Base-by-base conservation (phyloP, 1,140 invertebrate species). In the Drosophila aff. region DNA sequence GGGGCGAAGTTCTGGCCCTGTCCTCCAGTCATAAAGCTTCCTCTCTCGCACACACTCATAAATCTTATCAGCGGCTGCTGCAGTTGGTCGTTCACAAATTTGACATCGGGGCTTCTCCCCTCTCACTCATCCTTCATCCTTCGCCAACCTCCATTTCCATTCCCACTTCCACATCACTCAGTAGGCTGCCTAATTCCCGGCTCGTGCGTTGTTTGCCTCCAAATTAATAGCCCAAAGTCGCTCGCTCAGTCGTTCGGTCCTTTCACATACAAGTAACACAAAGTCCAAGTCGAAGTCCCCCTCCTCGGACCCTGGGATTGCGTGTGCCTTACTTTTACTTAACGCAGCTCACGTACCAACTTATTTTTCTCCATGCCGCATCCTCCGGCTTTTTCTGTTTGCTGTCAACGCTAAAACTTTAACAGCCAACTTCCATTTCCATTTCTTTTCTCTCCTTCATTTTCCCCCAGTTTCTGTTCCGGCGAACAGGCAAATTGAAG, bases 41-140 rank as follows among this genome's bases (percentile, higher is more conserved):
- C 52, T 23, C 41, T 60, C 82, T n/a, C 57, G 10, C 26, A 26
- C 60, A 33, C 43, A 47, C 79, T 82, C 79, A 86, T 86, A 86
- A 86, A 86, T 86, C 83, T 86, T 86, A 78, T 80, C 83, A 87
- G 74, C 83, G 72, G 73, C 73, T 89, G 50, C 50, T 52, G 81
- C 83, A 87, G 71, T 86, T 82, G 77, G 76, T 83, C 83, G 77
- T 80, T 83, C 83, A 86, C 82, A 86, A 85, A 82, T 87, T 87
- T 80, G 44, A 78, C 74, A 78, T 77, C 71, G 50, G 28, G 55
- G 44, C 43, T 50, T 63, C 28, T 31, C 47, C n/a, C 13, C 13
- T 11, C 55, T 18, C 13, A 2, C 11, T 50, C 10, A 16, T 7
- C 21, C 46, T 36, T 23, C 21, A 10, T 7, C 16, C 49, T 15